A percentile compares a stretch with the other conserved stretches of the same genome.
These are phyloP conservation scores for Xenus cinereus DNA, from an alignment of 2,113 vertebrate genomes.

Conservation along the genomic window DNA sequence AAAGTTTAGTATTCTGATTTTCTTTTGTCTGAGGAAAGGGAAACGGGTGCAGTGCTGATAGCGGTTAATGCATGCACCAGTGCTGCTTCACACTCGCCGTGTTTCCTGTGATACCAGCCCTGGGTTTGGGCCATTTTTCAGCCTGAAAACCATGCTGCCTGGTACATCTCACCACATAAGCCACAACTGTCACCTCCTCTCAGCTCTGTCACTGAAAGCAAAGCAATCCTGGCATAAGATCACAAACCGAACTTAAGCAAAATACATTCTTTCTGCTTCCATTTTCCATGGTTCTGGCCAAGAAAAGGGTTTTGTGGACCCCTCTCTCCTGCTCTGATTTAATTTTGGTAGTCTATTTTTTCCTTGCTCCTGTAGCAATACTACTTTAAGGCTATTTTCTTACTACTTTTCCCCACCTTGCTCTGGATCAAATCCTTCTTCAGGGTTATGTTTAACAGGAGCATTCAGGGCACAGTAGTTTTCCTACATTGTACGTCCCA, in stretches of 20 bases:
- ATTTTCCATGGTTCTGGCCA: constrained; percentile 47
- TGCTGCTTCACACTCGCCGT: not conserved
- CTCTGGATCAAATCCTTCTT: not conserved
- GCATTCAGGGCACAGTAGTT: not conserved
- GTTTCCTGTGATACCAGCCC: constrained; percentile 8
- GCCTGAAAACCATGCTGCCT: constrained; percentile 20
- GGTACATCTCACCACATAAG: constrained; percentile 1
- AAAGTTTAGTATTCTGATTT: not conserved
- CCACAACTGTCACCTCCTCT: not conserved
- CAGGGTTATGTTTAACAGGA: not conserved
- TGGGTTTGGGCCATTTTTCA: not conserved
- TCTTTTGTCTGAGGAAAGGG: not conserved
- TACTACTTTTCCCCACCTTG: constrained; percentile 15
- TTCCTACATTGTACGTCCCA: not conserved
- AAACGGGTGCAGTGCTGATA: not conserved
- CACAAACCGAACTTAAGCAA: constrained; percentile 44
- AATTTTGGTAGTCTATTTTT: not conserved
- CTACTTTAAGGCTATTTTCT: constrained; percentile 5
- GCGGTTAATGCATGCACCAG: not conserved
- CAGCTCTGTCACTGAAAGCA: not conserved
- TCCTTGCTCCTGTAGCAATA: not conserved
- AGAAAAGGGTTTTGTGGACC: constrained; percentile 8
- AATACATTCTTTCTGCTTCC: constrained; percentile 39
- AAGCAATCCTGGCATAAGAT: constrained; percentile 37
- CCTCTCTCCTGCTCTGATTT: not conserved